Percentiles rank a stretch among this genome's conserved stretches.
Evolutionary conservation across 2,113 vertebrate species (phyloP).

Genomic region (Bujurquina vittata): DNA sequence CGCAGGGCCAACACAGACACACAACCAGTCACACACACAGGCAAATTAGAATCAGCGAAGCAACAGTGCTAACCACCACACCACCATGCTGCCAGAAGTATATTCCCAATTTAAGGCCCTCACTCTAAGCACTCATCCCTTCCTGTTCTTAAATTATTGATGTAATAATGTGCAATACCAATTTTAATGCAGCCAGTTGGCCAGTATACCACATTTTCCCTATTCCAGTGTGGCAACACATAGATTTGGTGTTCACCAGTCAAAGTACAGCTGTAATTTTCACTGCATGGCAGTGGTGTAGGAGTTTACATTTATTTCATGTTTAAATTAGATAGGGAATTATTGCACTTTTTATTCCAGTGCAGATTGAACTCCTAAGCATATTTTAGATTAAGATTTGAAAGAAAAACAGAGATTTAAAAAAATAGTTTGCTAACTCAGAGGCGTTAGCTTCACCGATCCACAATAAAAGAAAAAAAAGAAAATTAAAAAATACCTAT

Average conservation of each 20-base stretch:
- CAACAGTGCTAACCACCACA: too few species aligned
- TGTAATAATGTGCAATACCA: neutral
- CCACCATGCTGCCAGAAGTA: too few species aligned
- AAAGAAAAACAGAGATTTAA: neutral
- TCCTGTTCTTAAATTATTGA: neutral
- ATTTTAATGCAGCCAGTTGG: neutral
- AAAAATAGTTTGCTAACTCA: accelerated
- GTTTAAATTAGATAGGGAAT: neutral
- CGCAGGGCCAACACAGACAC: too few species aligned
- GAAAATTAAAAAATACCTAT: neutral
- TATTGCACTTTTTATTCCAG: neutral
- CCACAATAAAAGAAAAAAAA: too few species aligned
- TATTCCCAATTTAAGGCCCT: neutral
- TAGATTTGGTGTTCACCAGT: neutral
- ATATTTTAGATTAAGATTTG: neutral
- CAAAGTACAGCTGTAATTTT: neutral
- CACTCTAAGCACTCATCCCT: neutral
- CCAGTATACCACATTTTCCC: neutral
- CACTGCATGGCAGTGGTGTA: neutral
- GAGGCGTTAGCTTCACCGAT: neutral
- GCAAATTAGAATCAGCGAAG: too few species aligned
- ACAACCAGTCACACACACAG: too few species aligned
- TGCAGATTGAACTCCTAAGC: neutral
- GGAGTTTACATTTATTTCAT: neutral
- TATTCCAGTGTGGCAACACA: neutral